These are phyloP conservation scores for Orthosia cruda DNA, from an alignment of 2,888 invertebrate species.

Conservation along the genomic window DNA sequence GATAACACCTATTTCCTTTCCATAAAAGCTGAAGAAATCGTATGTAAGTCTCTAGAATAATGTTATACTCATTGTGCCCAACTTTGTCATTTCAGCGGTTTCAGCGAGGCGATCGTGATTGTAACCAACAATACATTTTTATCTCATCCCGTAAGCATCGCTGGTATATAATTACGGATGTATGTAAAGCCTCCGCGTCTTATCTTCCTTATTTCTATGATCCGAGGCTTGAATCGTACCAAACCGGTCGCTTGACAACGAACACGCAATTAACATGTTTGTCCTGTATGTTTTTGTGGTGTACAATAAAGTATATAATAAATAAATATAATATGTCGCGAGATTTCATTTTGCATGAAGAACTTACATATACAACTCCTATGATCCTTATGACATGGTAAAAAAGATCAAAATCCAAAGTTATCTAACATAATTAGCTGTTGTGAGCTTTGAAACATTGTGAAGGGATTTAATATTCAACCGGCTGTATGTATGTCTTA, in stretches of 20 bases:
- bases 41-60: too few relatives aligned
- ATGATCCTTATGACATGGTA: conserved; percentile 25
- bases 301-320: too few relatives aligned
- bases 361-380: conserved; percentile 30
- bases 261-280: too few relatives aligned
- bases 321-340: too few relatives aligned
- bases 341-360: conserved; percentile 63
- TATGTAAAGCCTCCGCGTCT: conserved; percentile 42
- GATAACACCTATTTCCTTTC: too few relatives aligned
- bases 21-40: too few relatives aligned
- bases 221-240: conserved; percentile 75
- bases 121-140: conserved; percentile 41
- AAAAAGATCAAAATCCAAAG: conserved; percentile 46
- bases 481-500: conserved; percentile 51
- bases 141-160: conserved; percentile 23
- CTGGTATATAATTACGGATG: conserved; percentile 42
- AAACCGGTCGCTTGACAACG: too few relatives aligned
- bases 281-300: too few relatives aligned
- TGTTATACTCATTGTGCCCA: neutral
- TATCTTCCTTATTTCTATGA: conserved; percentile 65
- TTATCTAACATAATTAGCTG: conserved; percentile 54
- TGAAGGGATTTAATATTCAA: conserved; percentile 64
- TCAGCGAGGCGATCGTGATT: conserved; percentile 12
- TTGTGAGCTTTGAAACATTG: conserved; percentile 43
- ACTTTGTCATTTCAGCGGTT: conserved; percentile 12